A percentile compares a stretch with the other conserved stretches of the same genome.
These are phyloP conservation scores for Paralvinella palmiformis DNA, from an alignment of 1,140 invertebrate species.

Conservation along the genomic window DNA sequence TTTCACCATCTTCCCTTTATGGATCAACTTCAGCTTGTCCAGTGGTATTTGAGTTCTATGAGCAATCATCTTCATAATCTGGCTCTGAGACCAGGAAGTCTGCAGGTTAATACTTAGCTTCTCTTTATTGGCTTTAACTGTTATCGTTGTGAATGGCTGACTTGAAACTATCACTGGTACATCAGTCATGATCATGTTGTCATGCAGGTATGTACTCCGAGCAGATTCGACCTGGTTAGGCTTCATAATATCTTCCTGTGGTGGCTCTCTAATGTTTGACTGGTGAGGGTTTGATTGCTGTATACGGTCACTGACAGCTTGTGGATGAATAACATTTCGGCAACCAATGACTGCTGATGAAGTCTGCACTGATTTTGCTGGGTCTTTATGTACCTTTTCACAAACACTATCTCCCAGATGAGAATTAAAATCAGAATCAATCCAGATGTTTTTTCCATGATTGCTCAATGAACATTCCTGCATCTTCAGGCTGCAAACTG, in stretches of 20 bases:
- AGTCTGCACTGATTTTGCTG: not conserved
- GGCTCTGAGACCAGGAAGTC: constrained; percentile 25
- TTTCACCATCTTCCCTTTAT: constrained; percentile 33
- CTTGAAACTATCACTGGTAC: constrained; percentile 22
- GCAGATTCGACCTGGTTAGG: not conserved
- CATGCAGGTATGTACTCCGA: constrained; percentile 20
- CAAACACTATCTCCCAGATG: not conserved
- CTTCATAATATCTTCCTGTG: not conserved
- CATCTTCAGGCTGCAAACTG: constrained; percentile 10
- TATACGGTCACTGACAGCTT: not conserved
- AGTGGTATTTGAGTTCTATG: constrained; percentile 24
- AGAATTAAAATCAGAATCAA: no score
- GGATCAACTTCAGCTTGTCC: constrained; percentile 34
- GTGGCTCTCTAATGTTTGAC: not conserved
- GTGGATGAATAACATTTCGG: not conserved
- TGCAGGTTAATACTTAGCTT: constrained; percentile 30
- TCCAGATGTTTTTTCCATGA: not conserved
- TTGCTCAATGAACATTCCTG: not conserved
- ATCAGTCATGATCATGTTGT: constrained; percentile 23
- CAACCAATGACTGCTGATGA: not conserved
- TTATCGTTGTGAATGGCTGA: constrained; percentile 22
- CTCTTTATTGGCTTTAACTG: constrained; percentile 33
- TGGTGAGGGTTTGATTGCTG: not conserved
- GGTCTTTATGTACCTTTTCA: not conserved
- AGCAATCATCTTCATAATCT: constrained; percentile 27